Evolutionary conservation across 2,113 vertebrate species (phyloP).

Genomic region (Typhlomys cinereus): DNA sequence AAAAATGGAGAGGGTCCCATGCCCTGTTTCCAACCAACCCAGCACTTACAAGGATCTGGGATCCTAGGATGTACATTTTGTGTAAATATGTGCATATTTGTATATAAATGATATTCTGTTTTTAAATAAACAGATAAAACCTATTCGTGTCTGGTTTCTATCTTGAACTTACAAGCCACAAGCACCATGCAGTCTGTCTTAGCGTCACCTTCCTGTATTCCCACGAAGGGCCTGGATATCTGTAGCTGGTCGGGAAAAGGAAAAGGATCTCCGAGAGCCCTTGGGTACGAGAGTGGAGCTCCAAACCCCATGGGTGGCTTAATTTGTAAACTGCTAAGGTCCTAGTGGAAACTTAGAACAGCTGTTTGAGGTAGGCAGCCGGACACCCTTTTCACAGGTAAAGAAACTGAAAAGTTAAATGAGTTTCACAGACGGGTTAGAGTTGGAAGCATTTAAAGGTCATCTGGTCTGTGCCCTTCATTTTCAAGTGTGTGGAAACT

Average conservation of each 20-base stretch:
- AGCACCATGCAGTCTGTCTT: background rate
- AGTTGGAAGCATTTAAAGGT: background rate
- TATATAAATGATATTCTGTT: conserved; percentile 76
- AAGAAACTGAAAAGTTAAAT: conserved; percentile 7
- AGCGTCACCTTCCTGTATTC: background rate
- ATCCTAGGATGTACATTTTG: conserved; percentile 62
- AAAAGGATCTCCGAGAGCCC: background rate
- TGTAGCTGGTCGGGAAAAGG: background rate
- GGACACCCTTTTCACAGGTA: background rate
- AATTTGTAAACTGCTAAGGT: background rate
- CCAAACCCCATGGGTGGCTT: background rate
- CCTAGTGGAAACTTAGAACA: background rate
- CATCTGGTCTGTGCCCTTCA: background rate
- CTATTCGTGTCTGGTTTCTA: conserved; percentile 35
- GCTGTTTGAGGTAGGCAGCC: background rate
- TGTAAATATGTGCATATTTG: conserved; percentile 79
- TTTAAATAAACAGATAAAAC: conserved; percentile 79
- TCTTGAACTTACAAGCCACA: background rate
- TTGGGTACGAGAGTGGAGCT: background rate
- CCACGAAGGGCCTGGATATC: background rate
- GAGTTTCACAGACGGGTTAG: background rate
- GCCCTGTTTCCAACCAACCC: background rate
- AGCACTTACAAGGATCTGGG: conserved; percentile 8
- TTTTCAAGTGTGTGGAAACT: background rate
- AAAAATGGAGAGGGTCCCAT: background rate